A percentile compares a stretch with the other conserved stretches of the same genome.
Conservation (phyloP, 2,888 invertebrate genomes). For the Meandrusa payeni region DNA sequence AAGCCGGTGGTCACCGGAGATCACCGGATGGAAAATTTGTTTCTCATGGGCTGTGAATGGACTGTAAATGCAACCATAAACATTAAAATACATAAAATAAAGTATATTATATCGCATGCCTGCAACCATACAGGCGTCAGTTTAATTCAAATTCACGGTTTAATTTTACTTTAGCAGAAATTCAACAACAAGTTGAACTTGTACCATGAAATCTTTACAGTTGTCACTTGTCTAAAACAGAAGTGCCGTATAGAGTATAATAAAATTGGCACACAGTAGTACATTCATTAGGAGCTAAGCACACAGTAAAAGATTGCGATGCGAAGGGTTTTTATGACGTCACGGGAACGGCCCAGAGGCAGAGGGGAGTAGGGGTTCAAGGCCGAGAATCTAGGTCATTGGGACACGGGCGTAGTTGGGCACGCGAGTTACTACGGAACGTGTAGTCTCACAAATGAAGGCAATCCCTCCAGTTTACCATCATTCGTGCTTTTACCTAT, state of each 20-base stretch:
- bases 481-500: neutral
- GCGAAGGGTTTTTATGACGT: slow-evolving; percentile 61
- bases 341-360: slow-evolving; percentile 50
- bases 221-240: no score
- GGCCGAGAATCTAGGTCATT: slow-evolving; percentile 73
- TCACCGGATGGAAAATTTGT: slow-evolving; percentile 50
- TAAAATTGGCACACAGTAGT: slow-evolving; percentile 32
- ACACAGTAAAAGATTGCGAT: slow-evolving; percentile 45
- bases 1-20: slow-evolving; percentile 39
- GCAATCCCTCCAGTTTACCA: slow-evolving; percentile 10
- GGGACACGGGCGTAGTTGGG: slow-evolving; percentile 58
- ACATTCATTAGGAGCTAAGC: slow-evolving; percentile 38
- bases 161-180: no score
- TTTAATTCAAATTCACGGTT: no score
- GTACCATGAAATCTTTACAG: no score
- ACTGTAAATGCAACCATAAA: slow-evolving; percentile 26
- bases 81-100: no score
- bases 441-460: slow-evolving; percentile 23
- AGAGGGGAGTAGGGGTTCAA: slow-evolving; percentile 61
- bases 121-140: no score
- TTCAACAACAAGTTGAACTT: no score
- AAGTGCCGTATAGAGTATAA: no score
- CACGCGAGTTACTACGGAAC: slow-evolving; percentile 33
- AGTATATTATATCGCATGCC: no score
- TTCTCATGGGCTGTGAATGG: slow-evolving; percentile 29